Base-by-base conservation (phyloP, 1,140 invertebrate species). In the Drosophila arawakana region DNA sequence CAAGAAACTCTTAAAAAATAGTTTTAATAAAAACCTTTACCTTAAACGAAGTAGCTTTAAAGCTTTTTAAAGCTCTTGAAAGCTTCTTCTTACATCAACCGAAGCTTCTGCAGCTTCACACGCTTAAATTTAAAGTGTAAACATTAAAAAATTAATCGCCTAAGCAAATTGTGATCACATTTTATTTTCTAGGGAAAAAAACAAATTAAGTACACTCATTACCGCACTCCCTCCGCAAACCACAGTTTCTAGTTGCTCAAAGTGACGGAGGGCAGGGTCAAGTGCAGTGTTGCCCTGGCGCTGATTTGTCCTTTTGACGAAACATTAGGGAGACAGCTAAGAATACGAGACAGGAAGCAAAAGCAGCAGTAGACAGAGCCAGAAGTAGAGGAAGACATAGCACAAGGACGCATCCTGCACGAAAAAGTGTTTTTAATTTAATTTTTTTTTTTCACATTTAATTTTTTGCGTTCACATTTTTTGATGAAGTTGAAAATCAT, bases 361-460 rank as follows among this genome's bases (percentile, higher is more conserved):
- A 7, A 58, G 57, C 10, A 41, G 6, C 11, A 8, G 41, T 3
- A 25, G 37, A 49, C 52, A n/a, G 59, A 34, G 47, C 39, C 44
- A 76, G 60, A 6, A n/a, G 44, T 11, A 13, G 66, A 18, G 50
- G 55, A n/a, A 43, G 25, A 2, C 54, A 15, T 5, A 46, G 49
- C 46, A 39, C 60, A 57, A 67, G 70, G 73, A 76, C 80, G 57
- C 62, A 74, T 71, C 68, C 70, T 57, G 84, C 54, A 76, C 75
- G 75, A 84, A 85, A 85, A 89, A 88, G 68, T 88, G 84, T 78
- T 88, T 88, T 81, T 88, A 90, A 88, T 90, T 89, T 78, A 61
- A 90, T 90, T 89, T 89, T 82, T 89, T 82, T 89, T 81, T 63
- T 76, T 84, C 75, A 83, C 80, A 83, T 86, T 86, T 89, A 77